A percentile compares a stretch with the other conserved stretches of the same genome.
These are phyloP conservation scores for Chelidonichthys spinosus DNA, from an alignment of 2,797 vertebrate genomes.

Conservation along the genomic window DNA sequence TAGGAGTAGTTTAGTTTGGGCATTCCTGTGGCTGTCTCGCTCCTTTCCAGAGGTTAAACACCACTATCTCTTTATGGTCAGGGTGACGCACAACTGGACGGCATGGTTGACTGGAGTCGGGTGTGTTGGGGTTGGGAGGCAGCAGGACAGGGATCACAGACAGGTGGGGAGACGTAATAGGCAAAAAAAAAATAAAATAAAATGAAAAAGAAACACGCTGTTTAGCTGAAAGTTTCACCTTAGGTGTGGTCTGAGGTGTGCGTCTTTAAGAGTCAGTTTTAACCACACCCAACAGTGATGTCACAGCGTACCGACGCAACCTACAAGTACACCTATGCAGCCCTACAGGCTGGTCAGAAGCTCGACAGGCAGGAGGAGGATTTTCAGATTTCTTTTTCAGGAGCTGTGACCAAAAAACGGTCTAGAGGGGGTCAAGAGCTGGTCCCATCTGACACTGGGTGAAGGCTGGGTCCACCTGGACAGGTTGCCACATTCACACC, in stretches of 20 bases:
- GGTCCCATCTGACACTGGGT: too few relatives aligned
- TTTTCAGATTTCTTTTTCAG: not conserved
- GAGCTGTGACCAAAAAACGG: not conserved
- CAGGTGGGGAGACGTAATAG: not conserved
- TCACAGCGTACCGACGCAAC: not conserved
- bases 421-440: too few relatives aligned
- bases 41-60: conserved; percentile 48
- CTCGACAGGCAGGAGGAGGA: not conserved
- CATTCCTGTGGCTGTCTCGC: conserved; percentile 57
- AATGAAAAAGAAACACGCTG: not conserved
- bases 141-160: not conserved
- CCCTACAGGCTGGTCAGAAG: not conserved
- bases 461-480: too few relatives aligned
- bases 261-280: not conserved
- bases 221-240: not conserved
- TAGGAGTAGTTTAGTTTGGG: conserved; percentile 60
- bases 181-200: not conserved
- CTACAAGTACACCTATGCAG: not conserved
- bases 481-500: too few relatives aligned
- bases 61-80: conserved; percentile 33
- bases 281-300: not conserved
- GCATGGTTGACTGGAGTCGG: not conserved
- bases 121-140: not conserved
- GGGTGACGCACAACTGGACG: conserved; percentile 42
- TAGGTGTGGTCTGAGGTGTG: not conserved